Conservation (phyloP, 1,140 invertebrate species). For the Pachyrhynchus sulphureomaculatus region DNA sequence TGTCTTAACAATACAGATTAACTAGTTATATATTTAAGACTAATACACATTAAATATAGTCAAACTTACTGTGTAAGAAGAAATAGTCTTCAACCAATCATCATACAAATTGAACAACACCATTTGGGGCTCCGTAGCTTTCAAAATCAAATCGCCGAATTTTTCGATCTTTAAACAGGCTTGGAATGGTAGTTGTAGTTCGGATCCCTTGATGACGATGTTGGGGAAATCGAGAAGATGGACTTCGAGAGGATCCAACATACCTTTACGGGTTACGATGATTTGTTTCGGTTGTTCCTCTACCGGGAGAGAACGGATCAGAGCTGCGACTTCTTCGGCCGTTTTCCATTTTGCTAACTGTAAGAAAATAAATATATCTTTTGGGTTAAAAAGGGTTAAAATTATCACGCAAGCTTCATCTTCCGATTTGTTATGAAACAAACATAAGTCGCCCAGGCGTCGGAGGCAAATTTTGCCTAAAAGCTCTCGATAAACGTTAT, state of each 20-base stretch:
- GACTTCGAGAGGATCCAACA: slow-evolving; percentile 99
- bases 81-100: slow-evolving; percentile 98
- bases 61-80: slow-evolving; percentile 82
- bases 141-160: slow-evolving; percentile 98
- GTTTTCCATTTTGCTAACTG: slow-evolving; percentile 99
- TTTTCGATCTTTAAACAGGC: slow-evolving; percentile 99
- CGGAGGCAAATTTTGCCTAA: too few relatives aligned
- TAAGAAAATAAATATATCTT: background rate
- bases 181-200: slow-evolving; percentile 98
- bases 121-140: slow-evolving; percentile 99
- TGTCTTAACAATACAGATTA: too few relatives aligned
- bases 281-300: slow-evolving; percentile 99
- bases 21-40: too few relatives aligned
- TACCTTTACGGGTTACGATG: slow-evolving; percentile 98
- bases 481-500: too few relatives aligned
- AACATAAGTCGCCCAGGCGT: too few relatives aligned
- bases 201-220: slow-evolving; percentile 99
- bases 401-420: background rate
- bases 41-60: too few relatives aligned
- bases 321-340: slow-evolving; percentile 98
- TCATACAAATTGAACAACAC: slow-evolving; percentile 99
- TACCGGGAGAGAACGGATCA: slow-evolving; percentile 97
- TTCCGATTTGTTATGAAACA: too few relatives aligned
- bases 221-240: slow-evolving; percentile 99
- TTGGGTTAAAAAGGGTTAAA: background rate